A percentile compares a stretch with the other conserved stretches of the same genome.
phyloP scores from a whole-genome alignment of 2,797 vertebrate species.

The Diceros bicornis region DNA sequence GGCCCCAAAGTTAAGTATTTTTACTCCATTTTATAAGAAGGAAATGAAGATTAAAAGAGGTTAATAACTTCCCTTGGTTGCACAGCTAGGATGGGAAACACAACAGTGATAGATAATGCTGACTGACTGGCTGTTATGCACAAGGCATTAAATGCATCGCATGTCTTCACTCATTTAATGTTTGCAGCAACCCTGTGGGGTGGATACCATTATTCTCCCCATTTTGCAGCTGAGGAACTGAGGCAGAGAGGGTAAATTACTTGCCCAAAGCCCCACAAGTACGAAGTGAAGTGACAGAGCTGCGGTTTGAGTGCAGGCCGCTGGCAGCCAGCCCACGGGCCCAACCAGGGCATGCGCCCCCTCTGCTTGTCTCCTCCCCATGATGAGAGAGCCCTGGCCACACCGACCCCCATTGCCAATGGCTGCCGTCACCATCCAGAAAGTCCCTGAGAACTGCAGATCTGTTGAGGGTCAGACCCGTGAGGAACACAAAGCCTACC shows the following conservation, averaged over 20 bases:
- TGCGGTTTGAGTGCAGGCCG: neutral
- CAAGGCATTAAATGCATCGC: neutral
- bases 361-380: neutral
- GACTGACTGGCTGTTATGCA: neutral
- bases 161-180: neutral
- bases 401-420: neutral
- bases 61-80: neutral
- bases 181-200: neutral
- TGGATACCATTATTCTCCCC: neutral
- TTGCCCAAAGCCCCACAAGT: neutral
- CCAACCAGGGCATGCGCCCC: fast-evolving
- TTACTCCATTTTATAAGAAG: slow-evolving; percentile 12
- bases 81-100: neutral
- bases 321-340: neutral
- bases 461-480: neutral
- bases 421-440: neutral
- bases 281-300: neutral
- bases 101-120: neutral
- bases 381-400: neutral
- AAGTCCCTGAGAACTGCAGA: slow-evolving; percentile 8
- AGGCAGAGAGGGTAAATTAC: neutral
- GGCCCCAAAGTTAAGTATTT: slow-evolving; percentile 33
- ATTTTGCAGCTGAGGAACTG: neutral
- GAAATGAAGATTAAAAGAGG: neutral
- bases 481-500: neutral